Conservation (phyloP, 1,140 invertebrate genomes). For the Nephila pilipes region DNA sequence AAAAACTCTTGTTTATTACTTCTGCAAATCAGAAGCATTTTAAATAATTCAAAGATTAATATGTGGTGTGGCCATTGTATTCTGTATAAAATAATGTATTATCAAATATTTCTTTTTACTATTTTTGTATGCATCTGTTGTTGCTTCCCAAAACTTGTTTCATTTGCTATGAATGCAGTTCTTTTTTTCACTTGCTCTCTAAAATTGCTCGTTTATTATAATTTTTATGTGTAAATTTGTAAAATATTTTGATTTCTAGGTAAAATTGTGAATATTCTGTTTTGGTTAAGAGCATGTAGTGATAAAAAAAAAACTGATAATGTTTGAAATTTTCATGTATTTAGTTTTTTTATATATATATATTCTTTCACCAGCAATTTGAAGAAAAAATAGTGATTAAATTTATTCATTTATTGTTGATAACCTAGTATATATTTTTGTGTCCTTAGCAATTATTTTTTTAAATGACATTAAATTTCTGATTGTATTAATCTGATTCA, state of each 20-base stretch:
- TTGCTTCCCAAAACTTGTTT: not conserved
- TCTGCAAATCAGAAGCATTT: not conserved
- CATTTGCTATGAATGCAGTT: not conserved
- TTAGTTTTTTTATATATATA: not conserved
- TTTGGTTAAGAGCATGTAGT: not conserved
- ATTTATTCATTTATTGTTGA: not conserved
- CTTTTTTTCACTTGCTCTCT: not conserved
- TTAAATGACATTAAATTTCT: no score
- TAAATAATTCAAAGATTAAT: conserved; percentile 7
- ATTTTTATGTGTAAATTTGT: conserved; percentile 52
- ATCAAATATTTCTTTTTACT: conserved; percentile 11
- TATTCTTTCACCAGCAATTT: not conserved
- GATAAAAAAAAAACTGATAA: not conserved
- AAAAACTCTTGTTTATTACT: conserved; percentile 11
- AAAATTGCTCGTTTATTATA: conserved; percentile 31
- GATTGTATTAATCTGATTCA: no score
- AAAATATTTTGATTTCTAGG: conserved; percentile 6
- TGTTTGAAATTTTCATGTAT: not conserved
- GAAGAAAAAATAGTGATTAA: not conserved
- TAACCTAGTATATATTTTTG: not conserved
- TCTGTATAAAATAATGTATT: conserved; percentile 23
- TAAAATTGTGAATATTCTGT: not conserved
- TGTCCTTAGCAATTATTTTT: no score
- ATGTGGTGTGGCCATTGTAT: conserved; percentile 38
- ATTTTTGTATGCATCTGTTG: not conserved